Base-by-base conservation (phyloP, 2,113 vertebrate species). In the Willisornis vidua region DNA sequence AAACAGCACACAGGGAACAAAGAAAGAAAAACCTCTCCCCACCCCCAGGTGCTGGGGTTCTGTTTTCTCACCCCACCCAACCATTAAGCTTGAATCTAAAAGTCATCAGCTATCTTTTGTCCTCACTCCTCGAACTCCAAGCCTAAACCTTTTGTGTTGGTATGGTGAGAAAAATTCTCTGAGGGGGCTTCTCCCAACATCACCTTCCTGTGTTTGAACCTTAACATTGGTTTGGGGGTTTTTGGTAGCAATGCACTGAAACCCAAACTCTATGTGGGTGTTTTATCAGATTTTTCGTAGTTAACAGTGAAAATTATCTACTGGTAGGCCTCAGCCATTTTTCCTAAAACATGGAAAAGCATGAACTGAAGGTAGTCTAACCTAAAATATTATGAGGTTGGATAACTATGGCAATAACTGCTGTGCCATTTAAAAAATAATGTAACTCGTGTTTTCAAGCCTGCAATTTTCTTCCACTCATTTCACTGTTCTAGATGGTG, bases 361-460 rank as follows among this genome's bases (percentile, higher is more conserved):
- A 43, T 39, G 15, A 82, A 37, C 9, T 12, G 14, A 67, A 52
- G 26, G 8, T 26, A 48, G 25, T 54, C 45, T 68, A 63, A 83
- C 12, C 5, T 26, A 37, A 51, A 67, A 15, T 11, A 23, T 51
- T 46, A 39, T 7, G 3, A 78, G 28, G 26, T 3, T 23, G 6
- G 18, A 52, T 16, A n/a, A 12, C 25, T 65, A 33, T 12, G 8
- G 15, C 8, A 11, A 48, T 70, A 72, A 20, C 5, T 80, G 46
- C 6, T 31, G 10, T 61, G 9, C 58, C 45, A 55, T 49, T 72
- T 63, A 28, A 63, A 88, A 43, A n/a, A 3, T 49, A 75, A 37
- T 4, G 1, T 31, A 58, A 29, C 19, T 37, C 1, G 0, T 28
- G 10, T 55, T 45, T 89, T 16, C 1, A 9, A 31, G 9, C 10